Evolutionary conservation across 35 echinoderm and acorn worm genomes (phyloP).

Genomic region (Stichopus chloronotus): DNA sequence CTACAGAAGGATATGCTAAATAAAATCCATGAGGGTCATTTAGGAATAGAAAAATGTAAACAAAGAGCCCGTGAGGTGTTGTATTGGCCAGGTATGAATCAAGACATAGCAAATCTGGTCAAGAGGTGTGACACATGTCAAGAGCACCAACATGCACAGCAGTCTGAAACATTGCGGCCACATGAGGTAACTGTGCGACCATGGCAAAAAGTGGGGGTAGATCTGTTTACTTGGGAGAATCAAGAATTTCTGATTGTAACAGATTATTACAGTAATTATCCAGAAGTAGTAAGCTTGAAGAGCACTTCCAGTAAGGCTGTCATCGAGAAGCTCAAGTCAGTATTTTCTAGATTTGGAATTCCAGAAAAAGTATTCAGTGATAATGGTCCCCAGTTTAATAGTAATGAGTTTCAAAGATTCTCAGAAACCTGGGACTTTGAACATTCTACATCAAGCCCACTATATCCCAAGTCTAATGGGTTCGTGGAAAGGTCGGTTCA

Average conservation of each 20-base stretch:
- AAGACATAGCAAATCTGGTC: conserved; percentile 14
- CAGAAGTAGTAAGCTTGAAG: conserved; percentile 15
- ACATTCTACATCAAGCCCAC: conserved; percentile 6
- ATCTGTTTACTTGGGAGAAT: conserved; percentile 10
- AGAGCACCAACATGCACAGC: not conserved
- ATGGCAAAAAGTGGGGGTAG: conserved; percentile 48
- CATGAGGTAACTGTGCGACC: conserved; percentile 44
- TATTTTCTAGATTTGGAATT: conserved; percentile 50
- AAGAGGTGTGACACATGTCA: conserved; percentile 11
- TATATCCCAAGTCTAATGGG: conserved; percentile 29
- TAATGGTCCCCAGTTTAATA: conserved; percentile 52
- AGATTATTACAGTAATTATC: conserved; percentile 51
- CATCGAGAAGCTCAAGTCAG: not conserved
- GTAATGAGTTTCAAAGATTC: not conserved
- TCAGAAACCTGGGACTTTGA: conserved; percentile 15
- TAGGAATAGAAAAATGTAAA: conserved; percentile 58
- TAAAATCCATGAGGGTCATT: conserved; percentile 40
- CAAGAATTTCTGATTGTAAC: conserved; percentile 44
- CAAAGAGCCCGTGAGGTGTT: conserved; percentile 34
- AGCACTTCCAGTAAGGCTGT: conserved; percentile 15
- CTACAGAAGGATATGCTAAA: not conserved
- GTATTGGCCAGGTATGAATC: conserved; percentile 39
- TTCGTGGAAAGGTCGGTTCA: no score
- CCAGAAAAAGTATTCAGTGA: conserved; percentile 29
- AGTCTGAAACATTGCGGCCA: conserved; percentile 3